phyloP scores from a whole-genome alignment of 2,113 vertebrate genomes.

The Atlantisia rogersi region DNA sequence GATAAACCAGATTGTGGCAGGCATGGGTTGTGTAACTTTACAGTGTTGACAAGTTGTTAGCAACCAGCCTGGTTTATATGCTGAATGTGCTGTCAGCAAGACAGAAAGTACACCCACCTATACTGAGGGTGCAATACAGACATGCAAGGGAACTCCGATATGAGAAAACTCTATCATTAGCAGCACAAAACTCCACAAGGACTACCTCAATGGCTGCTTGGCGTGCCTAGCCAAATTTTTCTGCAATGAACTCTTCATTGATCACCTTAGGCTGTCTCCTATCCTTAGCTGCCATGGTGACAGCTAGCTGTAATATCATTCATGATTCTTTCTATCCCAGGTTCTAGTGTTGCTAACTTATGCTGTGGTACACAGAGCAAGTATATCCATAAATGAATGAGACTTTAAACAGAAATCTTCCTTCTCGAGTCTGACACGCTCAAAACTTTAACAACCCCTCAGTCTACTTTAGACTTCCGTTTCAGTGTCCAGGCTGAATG shows the following conservation, averaged over 20 bases:
- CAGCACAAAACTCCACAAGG: not conserved
- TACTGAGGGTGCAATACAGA: not conserved
- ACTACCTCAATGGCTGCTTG: not conserved
- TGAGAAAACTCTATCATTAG: not conserved
- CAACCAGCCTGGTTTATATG: not conserved
- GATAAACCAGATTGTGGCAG: not conserved
- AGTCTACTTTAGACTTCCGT: not conserved
- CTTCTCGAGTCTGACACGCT: not conserved
- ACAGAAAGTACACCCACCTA: not conserved
- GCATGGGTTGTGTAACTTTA: not conserved
- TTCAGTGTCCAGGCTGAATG: not conserved
- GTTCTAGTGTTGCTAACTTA: not conserved
- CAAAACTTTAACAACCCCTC: not conserved
- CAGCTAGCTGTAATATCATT: not conserved
- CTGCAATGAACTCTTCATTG: not conserved
- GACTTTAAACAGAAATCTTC: not conserved
- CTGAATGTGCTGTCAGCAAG: not conserved
- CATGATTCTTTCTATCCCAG: not conserved
- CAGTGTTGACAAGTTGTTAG: not conserved
- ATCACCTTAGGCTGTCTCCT: not conserved
- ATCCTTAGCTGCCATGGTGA: not conserved
- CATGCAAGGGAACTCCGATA: accelerated
- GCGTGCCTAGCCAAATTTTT: not conserved
- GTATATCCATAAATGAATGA: accelerated
- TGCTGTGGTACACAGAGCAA: not conserved